phyloP scores from a whole-genome alignment of 30 jellyfish, hydroid and myxozoan genomes.

The Nemopilema nomurai region DNA sequence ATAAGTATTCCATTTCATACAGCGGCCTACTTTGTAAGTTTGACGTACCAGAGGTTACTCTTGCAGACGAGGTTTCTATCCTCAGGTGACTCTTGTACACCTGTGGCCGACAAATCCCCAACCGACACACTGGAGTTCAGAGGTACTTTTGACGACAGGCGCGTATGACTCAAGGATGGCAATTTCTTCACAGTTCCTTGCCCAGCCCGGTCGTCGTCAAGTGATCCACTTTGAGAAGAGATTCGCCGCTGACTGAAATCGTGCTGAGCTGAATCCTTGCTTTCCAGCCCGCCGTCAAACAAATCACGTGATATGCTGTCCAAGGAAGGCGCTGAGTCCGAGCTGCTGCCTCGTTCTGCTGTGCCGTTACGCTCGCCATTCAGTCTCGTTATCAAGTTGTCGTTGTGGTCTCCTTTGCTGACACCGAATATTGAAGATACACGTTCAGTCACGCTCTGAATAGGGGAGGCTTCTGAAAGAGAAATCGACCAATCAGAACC shows the following conservation, averaged over 20 bases:
- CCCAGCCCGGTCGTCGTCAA: conserved; percentile 50
- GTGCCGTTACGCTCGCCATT: conserved; percentile 16
- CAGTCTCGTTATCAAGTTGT: conserved; percentile 35
- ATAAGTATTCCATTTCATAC: no score
- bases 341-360: conserved; percentile 6
- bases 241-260: conserved; percentile 13
- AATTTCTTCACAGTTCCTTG: conserved; percentile 42
- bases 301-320: conserved; percentile 33
- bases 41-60: conserved; percentile 64
- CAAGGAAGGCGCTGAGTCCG: conserved; percentile 24
- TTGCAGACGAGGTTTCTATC: conserved; percentile 67
- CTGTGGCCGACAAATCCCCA: conserved; percentile 43
- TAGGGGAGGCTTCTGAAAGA: conserved; percentile 54
- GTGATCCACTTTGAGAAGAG: conserved; percentile 46
- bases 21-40: no score
- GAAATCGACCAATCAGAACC: no score
- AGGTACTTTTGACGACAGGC: conserved; percentile 23
- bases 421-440: conserved; percentile 46
- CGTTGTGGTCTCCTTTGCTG: conserved; percentile 50
- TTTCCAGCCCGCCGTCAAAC: conserved; percentile 50
- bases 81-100: conserved; percentile 12
- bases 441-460: conserved; percentile 20
- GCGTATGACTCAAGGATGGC: conserved; percentile 58
- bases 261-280: conserved; percentile 18
- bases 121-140: conserved; percentile 28